phyloP scores from a whole-genome alignment of 2,797 vertebrate genomes.

The Rhabdomys pumilio region DNA sequence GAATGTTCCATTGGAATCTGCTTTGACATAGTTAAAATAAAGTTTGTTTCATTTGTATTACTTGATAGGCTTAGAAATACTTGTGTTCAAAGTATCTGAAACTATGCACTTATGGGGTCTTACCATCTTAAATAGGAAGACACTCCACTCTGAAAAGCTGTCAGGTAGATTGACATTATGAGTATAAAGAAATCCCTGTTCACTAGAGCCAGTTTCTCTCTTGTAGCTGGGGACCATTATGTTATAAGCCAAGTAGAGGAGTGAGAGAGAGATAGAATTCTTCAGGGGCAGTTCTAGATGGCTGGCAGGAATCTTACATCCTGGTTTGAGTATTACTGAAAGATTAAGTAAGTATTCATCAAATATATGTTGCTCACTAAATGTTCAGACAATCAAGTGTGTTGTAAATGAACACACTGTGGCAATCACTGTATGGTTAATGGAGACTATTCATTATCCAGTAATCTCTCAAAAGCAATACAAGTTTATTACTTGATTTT shows the following conservation, averaged over 20 bases:
- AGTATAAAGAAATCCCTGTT: slow-evolving; percentile 94
- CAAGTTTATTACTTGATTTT: slow-evolving; percentile 79
- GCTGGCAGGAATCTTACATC: slow-evolving; percentile 90
- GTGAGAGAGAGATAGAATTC: slow-evolving; percentile 86
- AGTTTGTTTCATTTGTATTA: slow-evolving; percentile 94
- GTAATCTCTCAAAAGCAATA: slow-evolving; percentile 92
- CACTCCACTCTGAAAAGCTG: slow-evolving; percentile 91
- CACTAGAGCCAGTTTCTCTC: slow-evolving; percentile 91
- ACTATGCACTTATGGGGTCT: slow-evolving; percentile 90
- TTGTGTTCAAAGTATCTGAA: slow-evolving; percentile 94
- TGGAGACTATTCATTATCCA: slow-evolving; percentile 94
- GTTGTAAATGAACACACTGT: slow-evolving; percentile 89
- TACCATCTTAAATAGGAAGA: no score
- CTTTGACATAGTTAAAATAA: slow-evolving; percentile 95
- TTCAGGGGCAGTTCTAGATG: slow-evolving; percentile 92
- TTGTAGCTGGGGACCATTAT: slow-evolving; percentile 89
- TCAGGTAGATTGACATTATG: slow-evolving; percentile 93
- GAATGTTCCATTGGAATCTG: slow-evolving; percentile 77
- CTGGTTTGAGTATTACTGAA: slow-evolving; percentile 92
- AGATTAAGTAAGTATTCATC: slow-evolving; percentile 93
- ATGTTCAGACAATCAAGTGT: slow-evolving; percentile 93
- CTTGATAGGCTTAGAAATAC: slow-evolving; percentile 87
- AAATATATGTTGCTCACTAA: slow-evolving; percentile 89
- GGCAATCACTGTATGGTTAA: slow-evolving; percentile 88
- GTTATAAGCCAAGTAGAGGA: slow-evolving; percentile 88